These are phyloP conservation scores for Falco novaeseelandiae DNA, from an alignment of 2,797 vertebrate genomes.

Conservation along the genomic window DNA sequence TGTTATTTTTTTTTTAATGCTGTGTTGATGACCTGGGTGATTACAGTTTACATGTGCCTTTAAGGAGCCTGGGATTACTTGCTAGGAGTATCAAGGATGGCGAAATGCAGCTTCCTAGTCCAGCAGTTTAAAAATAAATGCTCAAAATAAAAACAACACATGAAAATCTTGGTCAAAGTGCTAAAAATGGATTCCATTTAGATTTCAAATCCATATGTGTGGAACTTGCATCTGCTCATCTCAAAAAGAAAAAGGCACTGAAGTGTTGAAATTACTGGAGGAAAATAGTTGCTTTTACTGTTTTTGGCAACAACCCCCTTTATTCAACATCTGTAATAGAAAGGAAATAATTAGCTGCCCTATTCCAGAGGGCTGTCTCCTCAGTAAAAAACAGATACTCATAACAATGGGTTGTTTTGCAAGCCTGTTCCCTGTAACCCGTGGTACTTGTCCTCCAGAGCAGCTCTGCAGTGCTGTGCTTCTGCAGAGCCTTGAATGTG, in stretches of 20 bases:
- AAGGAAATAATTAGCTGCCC: conserved; percentile 14
- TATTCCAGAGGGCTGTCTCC: neutral
- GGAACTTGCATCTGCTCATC: neutral
- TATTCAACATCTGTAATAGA: conserved; percentile 4
- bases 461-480: neutral
- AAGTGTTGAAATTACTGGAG: neutral
- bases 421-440: neutral
- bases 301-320: neutral
- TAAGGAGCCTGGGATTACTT: neutral
- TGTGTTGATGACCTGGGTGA: neutral
- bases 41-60: neutral
- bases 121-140: conserved; percentile 1
- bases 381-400: neutral
- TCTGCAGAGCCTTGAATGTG: neutral
- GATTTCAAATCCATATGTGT: neutral
- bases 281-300: neutral
- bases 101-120: neutral
- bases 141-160: neutral
- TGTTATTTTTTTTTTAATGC: neutral
- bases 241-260: neutral
- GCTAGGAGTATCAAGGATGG: neutral
- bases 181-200: neutral
- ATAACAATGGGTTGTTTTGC: conserved; percentile 8
- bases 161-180: neutral
- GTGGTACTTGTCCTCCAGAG: neutral